Evolutionary conservation across 2,888 invertebrate genomes (phyloP).

Genomic region (Andrena camellia): DNA sequence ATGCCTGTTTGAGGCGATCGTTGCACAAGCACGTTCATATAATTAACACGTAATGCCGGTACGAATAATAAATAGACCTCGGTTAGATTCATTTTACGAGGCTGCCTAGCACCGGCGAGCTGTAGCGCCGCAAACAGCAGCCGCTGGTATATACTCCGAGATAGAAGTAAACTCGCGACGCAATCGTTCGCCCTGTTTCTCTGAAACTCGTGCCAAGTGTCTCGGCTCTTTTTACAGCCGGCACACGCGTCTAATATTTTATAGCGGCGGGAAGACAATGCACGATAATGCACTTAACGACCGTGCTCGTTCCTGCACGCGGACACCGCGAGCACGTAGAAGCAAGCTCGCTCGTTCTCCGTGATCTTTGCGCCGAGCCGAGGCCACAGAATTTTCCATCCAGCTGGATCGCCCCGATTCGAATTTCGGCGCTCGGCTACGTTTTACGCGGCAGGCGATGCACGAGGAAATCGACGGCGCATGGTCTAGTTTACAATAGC

Average conservation of each 20-base stretch:
- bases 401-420: too few relatives aligned
- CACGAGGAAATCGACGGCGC: background rate
- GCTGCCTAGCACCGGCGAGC: background rate
- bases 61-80: slow-evolving; percentile 5
- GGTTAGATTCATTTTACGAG: slow-evolving; percentile 16
- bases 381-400: slow-evolving; percentile 44
- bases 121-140: background rate
- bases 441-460: background rate
- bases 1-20: background rate
- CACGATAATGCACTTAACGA: slow-evolving; percentile 55
- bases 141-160: background rate
- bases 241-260: slow-evolving; percentile 43
- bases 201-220: slow-evolving; percentile 10
- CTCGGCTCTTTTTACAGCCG: slow-evolving; percentile 10
- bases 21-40: slow-evolving; percentile 5
- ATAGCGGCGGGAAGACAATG: slow-evolving; percentile 46
- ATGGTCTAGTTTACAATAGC: slow-evolving; percentile 49
- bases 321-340: slow-evolving; percentile 24
- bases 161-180: background rate
- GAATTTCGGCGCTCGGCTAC: background rate
- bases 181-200: slow-evolving; percentile 4
- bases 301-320: slow-evolving; percentile 18
- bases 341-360: slow-evolving; percentile 37
- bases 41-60: slow-evolving; percentile 48
- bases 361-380: slow-evolving; percentile 27